Evolutionary conservation across 1,140 invertebrate genomes (phyloP).

Genomic region (Bilobella aurantiaca): DNA sequence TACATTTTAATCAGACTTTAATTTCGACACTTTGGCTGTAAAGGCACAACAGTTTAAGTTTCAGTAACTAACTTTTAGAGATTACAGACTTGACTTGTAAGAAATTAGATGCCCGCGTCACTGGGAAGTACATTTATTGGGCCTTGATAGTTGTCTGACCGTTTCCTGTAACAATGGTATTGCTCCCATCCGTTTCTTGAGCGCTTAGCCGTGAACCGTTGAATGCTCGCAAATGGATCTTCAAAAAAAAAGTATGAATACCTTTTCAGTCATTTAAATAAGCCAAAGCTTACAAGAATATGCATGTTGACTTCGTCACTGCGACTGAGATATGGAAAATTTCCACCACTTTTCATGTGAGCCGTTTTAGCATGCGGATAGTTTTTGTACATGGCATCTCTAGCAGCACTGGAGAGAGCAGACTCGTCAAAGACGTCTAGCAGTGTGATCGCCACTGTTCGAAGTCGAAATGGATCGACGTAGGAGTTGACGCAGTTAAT

Average conservation of each 20-base stretch:
- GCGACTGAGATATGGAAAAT: slow-evolving; percentile 83
- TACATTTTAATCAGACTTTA: too few species aligned
- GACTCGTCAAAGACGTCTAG: slow-evolving; percentile 86
- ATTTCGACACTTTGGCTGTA: too few species aligned
- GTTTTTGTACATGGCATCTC: slow-evolving; percentile 54
- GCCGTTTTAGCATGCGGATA: slow-evolving; percentile 79
- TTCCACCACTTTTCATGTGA: slow-evolving; percentile 79
- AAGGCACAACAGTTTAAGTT: too few species aligned
- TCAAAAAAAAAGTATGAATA: neutral
- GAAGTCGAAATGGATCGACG: slow-evolving; percentile 64
- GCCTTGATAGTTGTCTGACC: too few species aligned
- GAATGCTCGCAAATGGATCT: neutral
- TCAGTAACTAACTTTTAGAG: too few species aligned
- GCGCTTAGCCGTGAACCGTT: neutral
- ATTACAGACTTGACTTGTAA: too few species aligned
- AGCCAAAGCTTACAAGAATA: slow-evolving; percentile 56
- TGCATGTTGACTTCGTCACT: slow-evolving; percentile 82
- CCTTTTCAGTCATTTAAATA: neutral
- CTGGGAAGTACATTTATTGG: too few species aligned
- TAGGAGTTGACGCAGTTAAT: slow-evolving; percentile 73
- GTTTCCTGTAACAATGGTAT: too few species aligned
- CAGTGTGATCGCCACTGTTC: slow-evolving; percentile 61
- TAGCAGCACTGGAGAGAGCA: slow-evolving; percentile 38
- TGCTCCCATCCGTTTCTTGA: too few species aligned
- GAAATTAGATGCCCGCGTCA: too few species aligned